phyloP scores from a whole-genome alignment of 1,140 invertebrate species.

The Zaprionus vittiger region DNA sequence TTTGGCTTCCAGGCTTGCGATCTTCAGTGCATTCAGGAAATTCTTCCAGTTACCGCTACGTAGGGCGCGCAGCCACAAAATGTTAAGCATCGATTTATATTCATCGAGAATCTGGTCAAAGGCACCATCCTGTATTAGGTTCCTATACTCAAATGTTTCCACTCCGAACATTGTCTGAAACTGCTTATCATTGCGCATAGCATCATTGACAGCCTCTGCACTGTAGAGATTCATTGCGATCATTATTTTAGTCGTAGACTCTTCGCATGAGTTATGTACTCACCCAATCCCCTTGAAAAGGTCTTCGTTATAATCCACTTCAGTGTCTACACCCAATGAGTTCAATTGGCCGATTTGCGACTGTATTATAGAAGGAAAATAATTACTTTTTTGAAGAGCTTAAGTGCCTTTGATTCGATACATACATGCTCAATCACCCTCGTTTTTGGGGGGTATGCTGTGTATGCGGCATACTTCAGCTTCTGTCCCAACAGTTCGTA shows the following conservation, averaged over 20 bases:
- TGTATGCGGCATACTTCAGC: constrained; percentile 49
- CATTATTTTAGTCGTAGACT: not conserved
- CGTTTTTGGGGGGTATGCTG: constrained; percentile 21
- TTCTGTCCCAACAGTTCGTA: constrained; percentile 30
- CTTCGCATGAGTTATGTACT: not conserved
- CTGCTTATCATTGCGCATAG: constrained; percentile 5
- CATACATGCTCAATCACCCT: constrained; percentile 31
- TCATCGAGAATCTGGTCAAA: not conserved
- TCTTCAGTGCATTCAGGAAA: constrained; percentile 37
- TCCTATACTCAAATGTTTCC: constrained; percentile 18
- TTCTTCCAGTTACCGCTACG: constrained; percentile 54
- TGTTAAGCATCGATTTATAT: constrained; percentile 37
- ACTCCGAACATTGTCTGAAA: constrained; percentile 21
- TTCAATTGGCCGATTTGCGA: constrained; percentile 46
- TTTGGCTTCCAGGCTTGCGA: constrained; percentile 12
- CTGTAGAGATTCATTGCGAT: constrained; percentile 17
- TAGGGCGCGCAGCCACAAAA: constrained; percentile 40
- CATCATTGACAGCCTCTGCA: not conserved
- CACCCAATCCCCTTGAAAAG: constrained; percentile 30
- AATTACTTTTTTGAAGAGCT: not conserved
- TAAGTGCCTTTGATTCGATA: not conserved
- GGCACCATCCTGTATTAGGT: constrained; percentile 29
- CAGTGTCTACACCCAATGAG: constrained; percentile 30
- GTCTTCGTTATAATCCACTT: constrained; percentile 1
- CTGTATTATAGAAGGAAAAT: constrained; percentile 16